A percentile compares a stretch with the other conserved stretches of the same genome.
phyloP scores from a whole-genome alignment of 1,140 invertebrate species.

The Cyphomyrmex costatus region DNA sequence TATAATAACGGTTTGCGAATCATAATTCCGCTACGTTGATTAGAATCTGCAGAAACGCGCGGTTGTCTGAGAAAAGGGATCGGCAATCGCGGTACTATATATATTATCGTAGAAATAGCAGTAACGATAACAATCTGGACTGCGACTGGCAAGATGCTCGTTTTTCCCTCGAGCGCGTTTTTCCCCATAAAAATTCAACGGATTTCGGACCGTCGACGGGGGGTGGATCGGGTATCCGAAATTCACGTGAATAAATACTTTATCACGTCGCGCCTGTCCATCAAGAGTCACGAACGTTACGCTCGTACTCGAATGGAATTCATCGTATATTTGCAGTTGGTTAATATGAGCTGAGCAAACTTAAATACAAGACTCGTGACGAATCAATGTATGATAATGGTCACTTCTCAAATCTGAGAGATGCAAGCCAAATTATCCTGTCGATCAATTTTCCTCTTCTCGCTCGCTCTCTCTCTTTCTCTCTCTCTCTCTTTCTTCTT shows the following conservation, averaged over 20 bases:
- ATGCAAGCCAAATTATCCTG: background rate
- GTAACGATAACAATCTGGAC: slow-evolving; percentile 44
- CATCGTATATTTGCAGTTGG: background rate
- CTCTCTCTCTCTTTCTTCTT: slow-evolving; percentile 10
- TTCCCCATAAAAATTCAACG: background rate
- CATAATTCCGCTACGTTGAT: background rate
- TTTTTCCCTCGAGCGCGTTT: slow-evolving; percentile 1
- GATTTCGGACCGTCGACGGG: slow-evolving; percentile 20
- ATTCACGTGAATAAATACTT: background rate
- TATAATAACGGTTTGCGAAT: background rate
- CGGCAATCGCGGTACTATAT: slow-evolving; percentile 30
- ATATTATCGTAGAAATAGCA: slow-evolving; percentile 41
- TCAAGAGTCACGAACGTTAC: background rate
- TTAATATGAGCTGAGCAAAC: slow-evolving; percentile 19
- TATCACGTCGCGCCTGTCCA: background rate
- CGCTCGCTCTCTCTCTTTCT: background rate
- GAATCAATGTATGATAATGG: slow-evolving; percentile 1
- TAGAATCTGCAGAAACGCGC: background rate
- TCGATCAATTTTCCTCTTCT: background rate
- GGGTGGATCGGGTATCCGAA: background rate
- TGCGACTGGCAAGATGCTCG: slow-evolving; percentile 38
- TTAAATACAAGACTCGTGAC: slow-evolving; percentile 29
- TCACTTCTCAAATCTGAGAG: slow-evolving; percentile 13
- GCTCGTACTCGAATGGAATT: slow-evolving; percentile 7
- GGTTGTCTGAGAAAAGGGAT: slow-evolving; percentile 15